phyloP scores from a whole-genome alignment of 2,113 vertebrate genomes.

The Apaloderma vittatum region DNA sequence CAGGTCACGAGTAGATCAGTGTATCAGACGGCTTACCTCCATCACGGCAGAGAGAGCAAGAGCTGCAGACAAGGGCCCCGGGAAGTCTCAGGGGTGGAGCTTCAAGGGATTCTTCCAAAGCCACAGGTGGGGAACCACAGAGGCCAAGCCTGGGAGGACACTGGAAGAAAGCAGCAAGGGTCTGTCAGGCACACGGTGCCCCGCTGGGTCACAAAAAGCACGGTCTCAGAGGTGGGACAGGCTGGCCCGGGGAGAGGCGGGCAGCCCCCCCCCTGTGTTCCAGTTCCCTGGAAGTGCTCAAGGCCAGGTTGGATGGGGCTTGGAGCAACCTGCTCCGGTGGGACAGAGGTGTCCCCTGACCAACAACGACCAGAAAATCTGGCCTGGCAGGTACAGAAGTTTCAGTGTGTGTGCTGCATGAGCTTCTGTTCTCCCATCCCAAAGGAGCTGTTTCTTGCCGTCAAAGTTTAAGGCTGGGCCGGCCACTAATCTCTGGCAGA shows the following conservation, averaged over 20 bases:
- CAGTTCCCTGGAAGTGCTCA: too few relatives aligned
- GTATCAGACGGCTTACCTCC: not conserved
- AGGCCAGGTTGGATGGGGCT: too few relatives aligned
- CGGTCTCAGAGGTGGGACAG: not conserved
- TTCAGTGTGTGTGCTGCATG: not conserved
- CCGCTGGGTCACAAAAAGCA: not conserved
- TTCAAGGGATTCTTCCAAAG: not conserved
- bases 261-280: too few relatives aligned
- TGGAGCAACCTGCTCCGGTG: too few relatives aligned
- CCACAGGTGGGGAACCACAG: not conserved
- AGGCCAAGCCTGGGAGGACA: not conserved
- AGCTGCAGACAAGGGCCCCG: not conserved
- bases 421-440: not conserved
- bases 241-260: too few relatives aligned
- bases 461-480: too few relatives aligned
- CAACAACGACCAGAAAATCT: not conserved
- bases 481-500: too few relatives aligned
- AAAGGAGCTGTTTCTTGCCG: not conserved
- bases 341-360: not conserved
- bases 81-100: not conserved
- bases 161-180: not conserved
- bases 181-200: not conserved
- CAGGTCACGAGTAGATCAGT: not conserved
- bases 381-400: not conserved
- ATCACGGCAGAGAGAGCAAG: not conserved